Evolutionary conservation across 2,797 vertebrate species (phyloP).

Genomic region (Sebastiscus albofasciatus): DNA sequence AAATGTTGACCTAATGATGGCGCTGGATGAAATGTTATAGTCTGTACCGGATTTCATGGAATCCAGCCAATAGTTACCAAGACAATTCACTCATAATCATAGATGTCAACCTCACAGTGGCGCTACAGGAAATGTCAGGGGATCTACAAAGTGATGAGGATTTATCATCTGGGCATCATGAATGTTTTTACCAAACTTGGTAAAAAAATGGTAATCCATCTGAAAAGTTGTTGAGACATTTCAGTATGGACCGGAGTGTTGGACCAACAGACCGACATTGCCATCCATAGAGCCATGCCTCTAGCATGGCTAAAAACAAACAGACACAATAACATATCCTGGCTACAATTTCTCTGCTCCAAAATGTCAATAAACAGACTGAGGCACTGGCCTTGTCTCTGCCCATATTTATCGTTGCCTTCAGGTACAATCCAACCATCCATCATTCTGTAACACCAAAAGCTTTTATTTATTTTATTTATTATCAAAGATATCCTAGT

Average conservation of each 20-base stretch:
- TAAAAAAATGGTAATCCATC: not conserved
- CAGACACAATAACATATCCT: not conserved
- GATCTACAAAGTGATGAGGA: not conserved
- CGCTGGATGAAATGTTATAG: no score
- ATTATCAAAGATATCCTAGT: not conserved
- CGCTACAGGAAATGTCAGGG: not conserved
- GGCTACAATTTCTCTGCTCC: not conserved
- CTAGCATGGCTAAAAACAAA: not conserved
- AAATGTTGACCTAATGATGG: not conserved
- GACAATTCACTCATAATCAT: not conserved
- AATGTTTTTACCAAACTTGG: not conserved
- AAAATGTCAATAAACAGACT: not conserved
- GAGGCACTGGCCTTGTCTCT: not conserved
- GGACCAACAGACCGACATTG: not conserved
- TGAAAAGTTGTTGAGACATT: not conserved
- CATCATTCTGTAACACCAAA: not conserved
- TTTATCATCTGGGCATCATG: not conserved
- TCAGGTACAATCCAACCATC: not conserved
- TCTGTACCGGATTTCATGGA: no score
- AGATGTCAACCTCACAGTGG: not conserved
- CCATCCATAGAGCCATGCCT: no score
- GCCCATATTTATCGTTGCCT: not conserved
- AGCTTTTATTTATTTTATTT: not conserved
- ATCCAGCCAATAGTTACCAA: no score
- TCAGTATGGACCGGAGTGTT: not conserved